Base-by-base conservation (phyloP, 2,113 vertebrate genomes). In the Martes martes region DNA sequence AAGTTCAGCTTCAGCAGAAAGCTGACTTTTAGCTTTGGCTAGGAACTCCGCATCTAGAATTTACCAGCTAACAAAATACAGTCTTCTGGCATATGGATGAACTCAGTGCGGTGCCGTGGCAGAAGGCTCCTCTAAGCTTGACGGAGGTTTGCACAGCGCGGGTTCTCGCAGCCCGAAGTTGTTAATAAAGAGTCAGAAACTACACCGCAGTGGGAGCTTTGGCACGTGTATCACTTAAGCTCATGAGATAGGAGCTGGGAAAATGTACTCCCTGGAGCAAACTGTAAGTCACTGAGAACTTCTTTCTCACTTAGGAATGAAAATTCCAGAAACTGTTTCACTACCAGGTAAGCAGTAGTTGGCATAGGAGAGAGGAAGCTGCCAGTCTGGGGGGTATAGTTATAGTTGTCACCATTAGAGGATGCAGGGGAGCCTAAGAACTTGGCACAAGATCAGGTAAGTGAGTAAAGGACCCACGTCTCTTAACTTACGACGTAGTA, bases 271-370 rank as follows among this genome's bases (percentile, higher is more conserved):
- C 45, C 4, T 63, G n/a, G 69, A 89, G 39, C 50, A 87, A 91
- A 88, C 39, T 89, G 23, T 47, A 90, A 86, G 61, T 73, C 67
- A 71, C 11, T 84, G 42, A 95, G 89, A 92, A 69, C 55, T 79
- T 96, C 21, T 86, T 96, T 84, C n/a, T 97, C 21, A n/a, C 78
- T 91, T 96, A 96, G 94, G 59, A 86, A 67, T 94, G 87, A 78
- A 96, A 88, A 82, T 55, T 85, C 39, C 80, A 94, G 92, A 89
- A 84, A 31, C 80, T 81, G 80, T 79, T 81, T 57, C 81, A 78
- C 42, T 94, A 61, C 81, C 88, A 96, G 93, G 89, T 96, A 96
- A 96, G 90, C 73, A 91, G 13, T 47, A 5, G 2, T 45, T 67
- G 74, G n/a, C 59, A 61, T 78, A 81, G 13, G n/a, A 52, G 67